Percentiles rank a stretch among this genome's conserved stretches.
Evolutionary conservation across 2,888 invertebrate genomes (phyloP).

Genomic region (Callimorpha dominula): DNA sequence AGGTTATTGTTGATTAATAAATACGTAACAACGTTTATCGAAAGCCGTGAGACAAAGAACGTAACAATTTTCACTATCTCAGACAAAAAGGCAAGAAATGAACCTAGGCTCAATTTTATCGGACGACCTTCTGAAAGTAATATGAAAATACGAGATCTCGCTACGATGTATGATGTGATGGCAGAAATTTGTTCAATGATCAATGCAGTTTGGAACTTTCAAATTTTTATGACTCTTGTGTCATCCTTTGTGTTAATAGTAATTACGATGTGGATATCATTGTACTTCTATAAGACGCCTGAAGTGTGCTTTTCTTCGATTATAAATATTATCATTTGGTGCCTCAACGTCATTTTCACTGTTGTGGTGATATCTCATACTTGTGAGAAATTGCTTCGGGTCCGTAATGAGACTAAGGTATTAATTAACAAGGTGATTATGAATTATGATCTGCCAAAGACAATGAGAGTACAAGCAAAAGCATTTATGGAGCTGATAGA

Average conservation of each 20-base stretch:
- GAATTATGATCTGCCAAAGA: conserved; percentile 66
- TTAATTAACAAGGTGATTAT: conserved; percentile 72
- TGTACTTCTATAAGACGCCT: conserved; percentile 58
- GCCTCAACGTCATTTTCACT: conserved; percentile 57
- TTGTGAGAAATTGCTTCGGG: conserved; percentile 63
- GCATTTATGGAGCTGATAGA: no score
- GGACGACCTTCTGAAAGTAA: conserved; percentile 54
- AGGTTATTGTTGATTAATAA: conserved; percentile 63
- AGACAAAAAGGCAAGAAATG: conserved; percentile 39
- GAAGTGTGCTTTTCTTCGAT: conserved; percentile 21
- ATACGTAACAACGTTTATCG: conserved; percentile 58
- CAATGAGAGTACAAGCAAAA: no score
- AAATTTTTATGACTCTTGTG: conserved; percentile 69
- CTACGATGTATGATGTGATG: conserved; percentile 61
- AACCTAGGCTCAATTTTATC: conserved; percentile 52
- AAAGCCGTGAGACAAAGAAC: conserved; percentile 50
- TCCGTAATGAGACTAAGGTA: conserved; percentile 62
- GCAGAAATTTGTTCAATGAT: conserved; percentile 63
- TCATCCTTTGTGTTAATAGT: conserved; percentile 69
- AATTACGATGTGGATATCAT: conserved; percentile 65
- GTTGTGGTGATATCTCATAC: conserved; percentile 62
- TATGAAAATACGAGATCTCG: conserved; percentile 65
- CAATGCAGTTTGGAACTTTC: conserved; percentile 70
- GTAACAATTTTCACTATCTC: conserved; percentile 53
- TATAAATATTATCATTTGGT: conserved; percentile 52